Base-by-base conservation (phyloP, 2,113 vertebrate genomes). In the Dicrurus megarhynchus region DNA sequence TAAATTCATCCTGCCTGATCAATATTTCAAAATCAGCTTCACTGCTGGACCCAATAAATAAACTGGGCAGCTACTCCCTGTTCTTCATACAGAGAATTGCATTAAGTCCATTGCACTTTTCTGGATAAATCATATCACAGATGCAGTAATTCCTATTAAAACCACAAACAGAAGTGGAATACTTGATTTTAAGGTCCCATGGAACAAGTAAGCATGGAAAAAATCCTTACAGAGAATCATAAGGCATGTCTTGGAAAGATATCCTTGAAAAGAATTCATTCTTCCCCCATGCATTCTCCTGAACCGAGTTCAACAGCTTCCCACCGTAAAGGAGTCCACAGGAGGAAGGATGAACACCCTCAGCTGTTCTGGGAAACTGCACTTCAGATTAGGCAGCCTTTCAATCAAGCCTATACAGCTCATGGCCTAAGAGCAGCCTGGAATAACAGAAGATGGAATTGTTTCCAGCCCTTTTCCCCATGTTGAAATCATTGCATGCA, bases 381-480 rank as follows among this genome's bases (percentile, higher is more conserved):
- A 23, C 22, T 80, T 56, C 63, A 47, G 30, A 37, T 0, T 42
- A 84, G 77, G 37, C 64, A 85, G 23, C 73, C 41, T 41, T 60
- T 56, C 60, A 50, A 84, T 55, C 84, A 73, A n/a, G 21, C 26
- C 67, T 46, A 53, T 17, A 28, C 13, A 49, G 59, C 57, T 59
- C 49, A 81, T 81, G 91, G 83, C 69, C 67, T 87, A 57, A 77
- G 10, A 73, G 68, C 53, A 61, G 15, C 89, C 78, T 46, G 63
- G 53, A 86, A 59, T 42, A 65, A 68, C 35, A 82, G 78, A 84
- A 47, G 70, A 44, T 65, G 32, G 50, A 84, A 78, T 61, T 32
- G 52, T 97, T 97, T 95, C 33, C 41, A 91, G 88, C 7, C 28
- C 49, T 86, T 95, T 41, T 65, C 53, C 90, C 84, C 75, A 78